These are phyloP conservation scores for Dendrolimus houi DNA, from an alignment of 2,888 invertebrate genomes.

Conservation along the genomic window DNA sequence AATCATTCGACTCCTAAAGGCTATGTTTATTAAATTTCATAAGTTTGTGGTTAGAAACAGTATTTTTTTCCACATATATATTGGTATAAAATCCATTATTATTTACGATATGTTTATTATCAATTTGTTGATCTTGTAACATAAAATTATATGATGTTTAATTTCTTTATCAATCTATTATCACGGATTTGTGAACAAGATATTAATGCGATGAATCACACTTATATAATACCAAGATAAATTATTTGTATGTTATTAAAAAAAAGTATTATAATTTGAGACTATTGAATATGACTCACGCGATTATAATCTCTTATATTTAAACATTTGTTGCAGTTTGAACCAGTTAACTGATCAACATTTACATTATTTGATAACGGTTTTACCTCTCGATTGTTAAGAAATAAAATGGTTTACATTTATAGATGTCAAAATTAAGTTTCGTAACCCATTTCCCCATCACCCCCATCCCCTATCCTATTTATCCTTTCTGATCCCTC, in stretches of 20 bases:
- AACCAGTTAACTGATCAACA: neutral
- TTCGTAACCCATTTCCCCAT: too few relatives aligned
- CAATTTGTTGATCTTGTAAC: neutral
- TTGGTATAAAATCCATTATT: too few relatives aligned
- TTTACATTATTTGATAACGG: neutral
- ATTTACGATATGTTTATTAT: neutral
- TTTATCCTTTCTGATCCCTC: too few relatives aligned
- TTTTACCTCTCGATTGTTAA: too few relatives aligned
- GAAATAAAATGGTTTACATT: too few relatives aligned
- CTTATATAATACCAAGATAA: neutral
- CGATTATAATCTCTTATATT: neutral
- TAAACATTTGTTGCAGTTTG: neutral
- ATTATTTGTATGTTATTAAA: neutral
- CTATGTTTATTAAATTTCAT: too few relatives aligned
- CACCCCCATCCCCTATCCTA: too few relatives aligned
- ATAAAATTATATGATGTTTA: constrained; percentile 2
- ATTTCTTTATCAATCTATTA: constrained; percentile 2
- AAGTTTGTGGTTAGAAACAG: too few relatives aligned
- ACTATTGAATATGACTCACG: neutral
- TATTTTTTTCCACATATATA: too few relatives aligned
- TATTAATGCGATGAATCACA: neutral
- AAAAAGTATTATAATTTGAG: neutral
- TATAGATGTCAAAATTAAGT: too few relatives aligned
- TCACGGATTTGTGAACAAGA: constrained; percentile 8
- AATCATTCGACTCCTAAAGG: too few relatives aligned